Evolutionary conservation across 2,113 vertebrate species (phyloP).

Genomic region (Osmerus mordax): DNA sequence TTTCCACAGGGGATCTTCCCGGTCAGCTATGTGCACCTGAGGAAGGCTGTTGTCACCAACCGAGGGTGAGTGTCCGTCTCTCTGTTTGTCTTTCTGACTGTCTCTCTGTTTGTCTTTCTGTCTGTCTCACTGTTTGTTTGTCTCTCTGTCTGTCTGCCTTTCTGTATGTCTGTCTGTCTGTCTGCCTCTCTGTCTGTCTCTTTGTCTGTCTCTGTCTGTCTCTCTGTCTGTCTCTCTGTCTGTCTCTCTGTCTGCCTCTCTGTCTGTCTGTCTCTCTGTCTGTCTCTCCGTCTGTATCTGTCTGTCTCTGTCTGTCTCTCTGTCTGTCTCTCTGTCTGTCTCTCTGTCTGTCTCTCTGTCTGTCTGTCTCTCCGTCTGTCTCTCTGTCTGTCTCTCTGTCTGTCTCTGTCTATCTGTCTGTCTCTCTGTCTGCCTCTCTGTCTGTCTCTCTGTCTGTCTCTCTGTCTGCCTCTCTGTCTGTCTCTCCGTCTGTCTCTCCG

Average conservation of each 20-base stretch:
- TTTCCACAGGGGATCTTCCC: slow-evolving; percentile 70
- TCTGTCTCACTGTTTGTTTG: background rate
- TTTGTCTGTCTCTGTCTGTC: background rate
- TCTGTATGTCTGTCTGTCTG: background rate
- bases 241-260: no score
- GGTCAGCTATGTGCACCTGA: slow-evolving; percentile 64
- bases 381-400: no score
- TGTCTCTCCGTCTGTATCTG: background rate
- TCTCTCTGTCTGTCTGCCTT: background rate
- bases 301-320: background rate
- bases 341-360: background rate
- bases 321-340: no score
- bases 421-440: background rate
- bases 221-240: background rate
- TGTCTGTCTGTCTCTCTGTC: no score
- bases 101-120: no score
- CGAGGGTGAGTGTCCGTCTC: slow-evolving; percentile 59
- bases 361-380: background rate
- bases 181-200: no score
- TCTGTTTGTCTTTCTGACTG: no score
- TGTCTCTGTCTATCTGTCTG: no score
- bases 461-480: background rate
- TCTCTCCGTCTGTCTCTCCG: background rate
- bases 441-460: no score
- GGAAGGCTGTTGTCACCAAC: slow-evolving; percentile 70